phyloP scores from a whole-genome alignment of 2,888 invertebrate species.

The Oscheius sp. region DNA sequence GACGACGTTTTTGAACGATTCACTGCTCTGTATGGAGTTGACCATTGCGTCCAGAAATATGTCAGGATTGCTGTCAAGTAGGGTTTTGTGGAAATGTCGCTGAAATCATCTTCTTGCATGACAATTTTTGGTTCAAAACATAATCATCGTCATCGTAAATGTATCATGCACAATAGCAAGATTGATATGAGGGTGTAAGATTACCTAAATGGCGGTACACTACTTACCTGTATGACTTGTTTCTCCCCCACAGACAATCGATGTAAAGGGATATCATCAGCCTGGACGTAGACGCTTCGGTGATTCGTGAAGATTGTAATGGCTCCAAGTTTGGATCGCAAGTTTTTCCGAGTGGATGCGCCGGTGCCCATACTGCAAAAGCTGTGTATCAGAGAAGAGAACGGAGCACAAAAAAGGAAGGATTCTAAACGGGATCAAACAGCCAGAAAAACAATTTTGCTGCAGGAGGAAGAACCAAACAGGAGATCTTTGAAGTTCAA shows the following conservation, averaged over 20 bases:
- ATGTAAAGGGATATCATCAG: constrained; percentile 2
- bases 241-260: neutral
- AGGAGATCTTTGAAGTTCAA: too few species aligned
- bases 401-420: neutral
- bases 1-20: constrained; percentile 3
- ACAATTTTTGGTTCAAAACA: too few species aligned
- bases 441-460: too few species aligned
- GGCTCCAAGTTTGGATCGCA: constrained; percentile 12
- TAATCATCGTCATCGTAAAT: too few species aligned
- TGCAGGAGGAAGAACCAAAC: too few species aligned
- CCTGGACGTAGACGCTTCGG: neutral
- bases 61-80: neutral
- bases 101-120: neutral
- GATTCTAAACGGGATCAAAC: neutral
- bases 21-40: constrained; percentile 2
- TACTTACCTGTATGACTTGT: neutral
- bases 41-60: constrained; percentile 3
- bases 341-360: neutral
- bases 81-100: constrained; percentile 22
- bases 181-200: neutral
- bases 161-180: too few species aligned
- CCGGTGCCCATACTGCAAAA: neutral
- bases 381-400: neutral
- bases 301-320: constrained; percentile 4
- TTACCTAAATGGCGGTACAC: neutral